Evolutionary conservation across 2,888 invertebrate species (phyloP).

Genomic region (Philereme transversata): DNA sequence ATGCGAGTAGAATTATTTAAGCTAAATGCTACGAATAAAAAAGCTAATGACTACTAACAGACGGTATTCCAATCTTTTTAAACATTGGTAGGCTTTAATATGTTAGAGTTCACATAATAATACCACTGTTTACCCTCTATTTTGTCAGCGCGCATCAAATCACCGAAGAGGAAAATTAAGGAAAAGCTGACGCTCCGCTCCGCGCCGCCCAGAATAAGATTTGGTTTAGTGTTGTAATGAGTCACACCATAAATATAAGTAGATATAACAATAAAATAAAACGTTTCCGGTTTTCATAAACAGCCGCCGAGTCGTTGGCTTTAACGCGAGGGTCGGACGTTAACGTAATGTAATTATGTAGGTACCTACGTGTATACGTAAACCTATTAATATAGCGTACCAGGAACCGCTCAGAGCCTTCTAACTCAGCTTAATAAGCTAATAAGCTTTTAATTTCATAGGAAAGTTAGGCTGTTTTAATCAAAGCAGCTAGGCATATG

Average conservation of each 20-base stretch:
- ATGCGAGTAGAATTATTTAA: too few relatives aligned
- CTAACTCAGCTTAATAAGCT: conserved; percentile 21
- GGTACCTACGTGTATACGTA: conserved; percentile 32
- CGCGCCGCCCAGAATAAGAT: conserved; percentile 18
- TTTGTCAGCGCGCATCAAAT: conserved; percentile 27
- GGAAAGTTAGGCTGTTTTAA: background rate
- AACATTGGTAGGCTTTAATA: too few relatives aligned
- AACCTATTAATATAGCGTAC: conserved; percentile 25
- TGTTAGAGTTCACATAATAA: background rate
- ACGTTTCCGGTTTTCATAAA: conserved; percentile 65
- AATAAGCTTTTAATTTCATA: conserved; percentile 13
- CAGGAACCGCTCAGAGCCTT: conserved; percentile 21
- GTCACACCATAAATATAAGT: conserved; percentile 52
- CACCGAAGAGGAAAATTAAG: conserved; percentile 30
- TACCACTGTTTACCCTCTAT: conserved; percentile 15
- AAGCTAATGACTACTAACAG: too few relatives aligned
- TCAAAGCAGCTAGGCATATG: background rate
- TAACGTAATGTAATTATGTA: conserved; percentile 61
- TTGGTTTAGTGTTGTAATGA: conserved; percentile 38
- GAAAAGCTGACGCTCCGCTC: conserved; percentile 28
- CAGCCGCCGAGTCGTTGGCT: conserved; percentile 62
- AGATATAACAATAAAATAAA: conserved; percentile 71
- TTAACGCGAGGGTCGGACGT: conserved; percentile 66
- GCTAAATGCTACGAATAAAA: too few relatives aligned
- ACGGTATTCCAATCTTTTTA: too few relatives aligned